phyloP scores from a whole-genome alignment of 2,888 invertebrate species.

The Diaperis boleti region DNA sequence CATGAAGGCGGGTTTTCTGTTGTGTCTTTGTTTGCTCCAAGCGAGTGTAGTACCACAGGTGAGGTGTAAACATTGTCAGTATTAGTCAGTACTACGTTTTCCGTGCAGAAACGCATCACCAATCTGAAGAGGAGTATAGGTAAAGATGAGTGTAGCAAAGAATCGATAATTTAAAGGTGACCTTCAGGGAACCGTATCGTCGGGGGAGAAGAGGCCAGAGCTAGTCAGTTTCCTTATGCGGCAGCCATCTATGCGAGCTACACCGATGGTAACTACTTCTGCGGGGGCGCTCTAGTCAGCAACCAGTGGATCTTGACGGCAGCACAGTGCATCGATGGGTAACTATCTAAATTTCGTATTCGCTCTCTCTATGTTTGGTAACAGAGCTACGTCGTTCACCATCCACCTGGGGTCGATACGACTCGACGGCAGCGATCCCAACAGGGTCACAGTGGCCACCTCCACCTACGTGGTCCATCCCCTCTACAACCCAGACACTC shows the following conservation, averaged over 20 bases:
- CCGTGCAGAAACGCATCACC: too few relatives aligned
- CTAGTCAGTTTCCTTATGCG: conserved; percentile 16
- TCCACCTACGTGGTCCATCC: conserved; percentile 5
- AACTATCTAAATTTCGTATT: neutral
- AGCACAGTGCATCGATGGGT: conserved; percentile 16
- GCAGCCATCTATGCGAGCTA: conserved; percentile 9
- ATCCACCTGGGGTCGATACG: conserved; percentile 12
- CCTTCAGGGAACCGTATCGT: conserved; percentile 4
- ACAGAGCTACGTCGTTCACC: conserved; percentile 13
- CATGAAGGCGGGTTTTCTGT: too few relatives aligned
- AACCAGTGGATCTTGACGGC: conserved; percentile 23
- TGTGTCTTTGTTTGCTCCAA: too few relatives aligned
- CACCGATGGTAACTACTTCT: conserved; percentile 1
- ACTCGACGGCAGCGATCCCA: conserved; percentile 1
- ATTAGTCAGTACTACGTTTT: too few relatives aligned
- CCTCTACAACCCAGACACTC: conserved; percentile 12
- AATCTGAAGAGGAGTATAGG: too few relatives aligned
- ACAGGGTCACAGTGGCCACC: conserved; percentile 8
- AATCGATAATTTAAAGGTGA: too few relatives aligned
- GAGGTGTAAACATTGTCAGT: too few relatives aligned
- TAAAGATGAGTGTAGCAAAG: too few relatives aligned
- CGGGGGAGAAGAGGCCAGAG: conserved; percentile 11
- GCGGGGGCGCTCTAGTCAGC: conserved; percentile 14
- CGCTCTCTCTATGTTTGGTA: neutral
- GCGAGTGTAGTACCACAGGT: too few relatives aligned